These are phyloP conservation scores for Neria commutata DNA, from an alignment of 2,888 invertebrate genomes.

Conservation along the genomic window DNA sequence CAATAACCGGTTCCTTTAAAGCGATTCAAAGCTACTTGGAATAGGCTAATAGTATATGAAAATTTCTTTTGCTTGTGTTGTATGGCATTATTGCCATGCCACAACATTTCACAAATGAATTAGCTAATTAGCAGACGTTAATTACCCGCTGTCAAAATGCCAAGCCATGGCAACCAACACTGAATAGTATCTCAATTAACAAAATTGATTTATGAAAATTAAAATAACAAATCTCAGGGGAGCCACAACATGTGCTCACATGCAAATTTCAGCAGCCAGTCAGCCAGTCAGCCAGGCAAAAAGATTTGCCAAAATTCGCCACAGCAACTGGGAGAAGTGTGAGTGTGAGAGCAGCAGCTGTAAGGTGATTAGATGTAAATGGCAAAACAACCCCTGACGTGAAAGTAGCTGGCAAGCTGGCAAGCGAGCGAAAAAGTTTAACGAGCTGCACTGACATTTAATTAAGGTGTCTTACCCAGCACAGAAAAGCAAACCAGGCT, in stretches of 20 bases:
- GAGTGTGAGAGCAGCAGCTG: too few species aligned
- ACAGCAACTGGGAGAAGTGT: constrained; percentile 31
- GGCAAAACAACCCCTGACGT: neutral
- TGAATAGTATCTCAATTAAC: constrained; percentile 52
- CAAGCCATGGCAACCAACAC: constrained; percentile 34
- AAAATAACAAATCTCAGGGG: constrained; percentile 45
- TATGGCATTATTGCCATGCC: too few species aligned
- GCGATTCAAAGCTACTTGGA: too few species aligned
- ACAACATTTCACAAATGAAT: too few species aligned
- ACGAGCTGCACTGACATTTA: constrained; percentile 52
- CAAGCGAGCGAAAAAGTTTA: constrained; percentile 29
- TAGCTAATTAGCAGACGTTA: too few species aligned
- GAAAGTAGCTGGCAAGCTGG: neutral
- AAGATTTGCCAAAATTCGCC: constrained; percentile 17
- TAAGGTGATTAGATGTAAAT: too few species aligned
- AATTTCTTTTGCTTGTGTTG: too few species aligned
- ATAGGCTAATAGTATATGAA: too few species aligned
- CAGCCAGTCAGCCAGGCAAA: neutral
- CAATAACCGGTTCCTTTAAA: too few species aligned
- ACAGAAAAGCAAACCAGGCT: neutral
- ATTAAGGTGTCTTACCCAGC: constrained; percentile 55
- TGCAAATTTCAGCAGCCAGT: constrained; percentile 40
- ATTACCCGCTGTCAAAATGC: neutral
- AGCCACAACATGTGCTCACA: constrained; percentile 40
- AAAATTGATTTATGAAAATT: constrained; percentile 59